A percentile compares a stretch with the other conserved stretches of the same genome.
These are phyloP conservation scores for Bactericera cockerelli DNA, from an alignment of 1,140 invertebrate genomes.

Conservation along the genomic window DNA sequence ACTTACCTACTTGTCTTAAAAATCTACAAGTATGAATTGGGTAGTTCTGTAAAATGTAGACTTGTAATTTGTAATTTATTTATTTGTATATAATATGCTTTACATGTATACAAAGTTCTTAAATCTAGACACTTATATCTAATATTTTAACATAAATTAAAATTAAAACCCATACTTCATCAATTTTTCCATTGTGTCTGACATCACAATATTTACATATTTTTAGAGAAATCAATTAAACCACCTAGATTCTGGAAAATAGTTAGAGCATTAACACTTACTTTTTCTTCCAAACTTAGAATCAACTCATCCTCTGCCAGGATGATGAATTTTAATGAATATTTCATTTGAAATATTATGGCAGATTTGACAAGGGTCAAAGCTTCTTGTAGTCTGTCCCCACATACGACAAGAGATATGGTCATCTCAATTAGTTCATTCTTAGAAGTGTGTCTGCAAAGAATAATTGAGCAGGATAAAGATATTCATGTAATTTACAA, in stretches of 20 bases:
- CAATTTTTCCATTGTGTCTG: too few relatives aligned
- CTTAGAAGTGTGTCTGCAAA: too few relatives aligned
- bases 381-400: slow-evolving; percentile 52
- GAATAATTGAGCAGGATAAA: too few relatives aligned
- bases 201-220: too few relatives aligned
- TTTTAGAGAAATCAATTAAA: too few relatives aligned
- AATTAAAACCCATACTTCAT: neutral
- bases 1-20: neutral
- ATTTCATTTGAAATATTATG: slow-evolving; percentile 47
- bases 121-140: too few relatives aligned
- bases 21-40: neutral
- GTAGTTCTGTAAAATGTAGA: neutral
- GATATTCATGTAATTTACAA: too few relatives aligned
- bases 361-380: slow-evolving; percentile 78
- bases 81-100: too few relatives aligned
- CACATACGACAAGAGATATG: slow-evolving; percentile 61
- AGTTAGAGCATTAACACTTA: slow-evolving; percentile 26
- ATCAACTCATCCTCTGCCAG: slow-evolving; percentile 57
- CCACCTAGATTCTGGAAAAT: neutral
- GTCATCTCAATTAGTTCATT: too few relatives aligned
- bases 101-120: too few relatives aligned
- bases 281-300: slow-evolving; percentile 49
- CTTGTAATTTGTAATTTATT: too few relatives aligned
- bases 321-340: slow-evolving; percentile 53
- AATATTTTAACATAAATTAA: too few relatives aligned